Conservation (phyloP, 2,797 vertebrate genomes). For the Taenioides sp. region DNA sequence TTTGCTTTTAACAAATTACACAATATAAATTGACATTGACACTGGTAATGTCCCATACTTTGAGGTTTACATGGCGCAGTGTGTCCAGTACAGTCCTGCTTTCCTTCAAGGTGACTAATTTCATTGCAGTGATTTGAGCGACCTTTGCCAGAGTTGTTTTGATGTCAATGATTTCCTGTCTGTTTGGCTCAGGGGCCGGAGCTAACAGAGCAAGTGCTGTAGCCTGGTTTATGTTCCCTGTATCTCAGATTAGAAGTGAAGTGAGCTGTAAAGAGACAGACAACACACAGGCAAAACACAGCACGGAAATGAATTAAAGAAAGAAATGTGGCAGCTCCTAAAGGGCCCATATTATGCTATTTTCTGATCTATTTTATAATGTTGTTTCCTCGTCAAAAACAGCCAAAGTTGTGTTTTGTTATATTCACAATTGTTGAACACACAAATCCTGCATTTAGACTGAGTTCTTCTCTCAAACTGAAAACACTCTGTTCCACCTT, state of each 20-base stretch:
- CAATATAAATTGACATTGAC: neutral
- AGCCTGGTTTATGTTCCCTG: slow-evolving; percentile 72
- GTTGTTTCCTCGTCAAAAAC: neutral
- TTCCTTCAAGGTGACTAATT: slow-evolving; percentile 90
- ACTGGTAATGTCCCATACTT: slow-evolving; percentile 2
- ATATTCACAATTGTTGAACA: too few species aligned
- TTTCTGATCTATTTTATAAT: too few species aligned
- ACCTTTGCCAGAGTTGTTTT: slow-evolving; percentile 91
- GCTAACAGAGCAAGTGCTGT: slow-evolving; percentile 73
- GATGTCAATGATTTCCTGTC: slow-evolving; percentile 95
- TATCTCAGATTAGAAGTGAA: slow-evolving; percentile 76
- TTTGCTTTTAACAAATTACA: neutral
- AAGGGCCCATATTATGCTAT: neutral
- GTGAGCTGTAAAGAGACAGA: slow-evolving; percentile 67
- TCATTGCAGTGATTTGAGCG: slow-evolving; percentile 88
- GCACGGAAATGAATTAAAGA: neutral
- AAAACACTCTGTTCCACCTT: too few species aligned
- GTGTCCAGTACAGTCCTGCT: slow-evolving; percentile 55
- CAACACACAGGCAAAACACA: slow-evolving; percentile 14
- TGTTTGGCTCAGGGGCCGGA: slow-evolving; percentile 79
- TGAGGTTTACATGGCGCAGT: slow-evolving; percentile 6
- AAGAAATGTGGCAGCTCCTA: neutral
- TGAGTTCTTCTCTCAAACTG: too few species aligned
- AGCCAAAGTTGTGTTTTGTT: too few species aligned
- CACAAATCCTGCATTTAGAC: too few species aligned